Percentiles rank a stretch among this genome's conserved stretches.
Conservation (phyloP, 2,113 vertebrate species). For the Protomyctophum bolini region DNA sequence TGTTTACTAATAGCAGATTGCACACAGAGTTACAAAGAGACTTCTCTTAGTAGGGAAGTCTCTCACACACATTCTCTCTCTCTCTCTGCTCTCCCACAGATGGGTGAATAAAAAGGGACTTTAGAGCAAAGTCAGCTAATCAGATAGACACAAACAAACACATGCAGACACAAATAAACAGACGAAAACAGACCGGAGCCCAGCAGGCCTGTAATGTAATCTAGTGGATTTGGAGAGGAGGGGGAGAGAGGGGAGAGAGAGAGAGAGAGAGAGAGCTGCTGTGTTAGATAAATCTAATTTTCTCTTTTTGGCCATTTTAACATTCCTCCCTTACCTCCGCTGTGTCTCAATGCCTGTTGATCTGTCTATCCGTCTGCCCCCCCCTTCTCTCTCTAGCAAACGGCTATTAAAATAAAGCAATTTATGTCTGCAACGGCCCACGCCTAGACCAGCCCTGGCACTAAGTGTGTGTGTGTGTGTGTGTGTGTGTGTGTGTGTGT, state of each 20-base stretch:
- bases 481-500: constrained; percentile 21
- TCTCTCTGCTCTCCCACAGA: neutral
- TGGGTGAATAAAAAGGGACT: constrained; percentile 14
- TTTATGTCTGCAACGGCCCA: constrained; percentile 74
- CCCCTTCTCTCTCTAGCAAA: constrained; percentile 49
- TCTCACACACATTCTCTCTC: neutral
- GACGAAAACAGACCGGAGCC: constrained; percentile 25
- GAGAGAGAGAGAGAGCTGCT: neutral
- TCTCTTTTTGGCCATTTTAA: constrained; percentile 46
- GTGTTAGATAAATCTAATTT: constrained; percentile 44
- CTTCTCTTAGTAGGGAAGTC: neutral
- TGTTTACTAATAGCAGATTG: constrained; percentile 49
- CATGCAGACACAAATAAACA: constrained; percentile 37
- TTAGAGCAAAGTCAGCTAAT: constrained; percentile 26
- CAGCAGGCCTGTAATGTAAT: constrained; percentile 19
- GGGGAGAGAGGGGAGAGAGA: neutral
- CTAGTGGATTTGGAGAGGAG: constrained; percentile 21
- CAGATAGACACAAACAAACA: constrained; percentile 33
- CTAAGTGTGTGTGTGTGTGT: constrained; percentile 25
- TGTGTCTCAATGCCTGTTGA: too few species aligned
- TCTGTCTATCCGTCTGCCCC: neutral
- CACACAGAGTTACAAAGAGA: constrained; percentile 17
- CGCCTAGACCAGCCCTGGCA: constrained; percentile 75
- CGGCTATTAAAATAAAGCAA: constrained; percentile 79
- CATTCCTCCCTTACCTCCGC: constrained; percentile 34